These are phyloP conservation scores for Brevimyrus niger DNA, from an alignment of 2,113 vertebrate species.

Conservation along the genomic window DNA sequence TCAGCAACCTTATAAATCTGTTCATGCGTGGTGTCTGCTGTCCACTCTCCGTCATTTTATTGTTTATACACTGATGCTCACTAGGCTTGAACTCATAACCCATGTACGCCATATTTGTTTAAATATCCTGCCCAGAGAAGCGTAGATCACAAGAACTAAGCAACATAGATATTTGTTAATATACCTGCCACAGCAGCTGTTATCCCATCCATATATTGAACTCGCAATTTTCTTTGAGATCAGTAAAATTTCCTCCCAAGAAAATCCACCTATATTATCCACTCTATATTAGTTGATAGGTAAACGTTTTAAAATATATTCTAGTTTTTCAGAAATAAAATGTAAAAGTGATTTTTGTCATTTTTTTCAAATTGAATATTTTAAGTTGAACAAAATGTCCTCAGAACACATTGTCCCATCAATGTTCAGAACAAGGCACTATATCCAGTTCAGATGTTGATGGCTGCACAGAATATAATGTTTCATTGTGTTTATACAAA, in stretches of 20 bases:
- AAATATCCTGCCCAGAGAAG: neutral
- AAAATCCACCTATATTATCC: neutral
- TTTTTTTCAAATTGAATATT: neutral
- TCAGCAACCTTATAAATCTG: neutral
- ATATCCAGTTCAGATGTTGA: neutral
- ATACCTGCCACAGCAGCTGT: neutral
- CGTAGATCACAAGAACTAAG: neutral
- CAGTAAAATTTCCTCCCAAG: neutral
- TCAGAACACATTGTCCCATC: neutral
- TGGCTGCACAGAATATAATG: neutral
- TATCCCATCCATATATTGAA: neutral
- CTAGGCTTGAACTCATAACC: neutral
- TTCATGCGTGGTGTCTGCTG: neutral
- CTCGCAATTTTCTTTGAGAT: neutral
- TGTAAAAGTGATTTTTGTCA: neutral
- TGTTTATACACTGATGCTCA: neutral
- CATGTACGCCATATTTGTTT: neutral
- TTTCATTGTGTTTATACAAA: neutral
- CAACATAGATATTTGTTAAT: neutral
- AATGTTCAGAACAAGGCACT: neutral
- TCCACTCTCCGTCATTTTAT: neutral
- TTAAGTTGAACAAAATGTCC: neutral
- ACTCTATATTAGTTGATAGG: neutral
- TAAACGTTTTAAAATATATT: neutral
- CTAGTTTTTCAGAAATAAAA: neutral